Base-by-base conservation (phyloP, 2,888 invertebrate genomes). In the Apodemia mormo region DNA sequence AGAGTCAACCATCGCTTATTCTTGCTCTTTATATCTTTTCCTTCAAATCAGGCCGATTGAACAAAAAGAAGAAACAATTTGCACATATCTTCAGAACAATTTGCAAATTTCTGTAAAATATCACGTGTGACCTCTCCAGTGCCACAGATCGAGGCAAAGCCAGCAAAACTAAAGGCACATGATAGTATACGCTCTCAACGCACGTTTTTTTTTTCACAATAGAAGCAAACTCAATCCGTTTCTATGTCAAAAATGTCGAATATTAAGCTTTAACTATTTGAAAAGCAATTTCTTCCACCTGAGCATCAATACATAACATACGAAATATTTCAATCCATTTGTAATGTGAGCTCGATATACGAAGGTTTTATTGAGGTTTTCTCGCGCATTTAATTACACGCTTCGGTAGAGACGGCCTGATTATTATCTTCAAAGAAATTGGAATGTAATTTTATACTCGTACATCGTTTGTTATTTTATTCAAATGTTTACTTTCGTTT, bases 341-440 rank as follows among this genome's bases (percentile, higher is more conserved):
- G 12, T 58, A 58, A 58, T 58, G 58, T 58, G 30, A 65, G 65
- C 70, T 68, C 65, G 56, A 68, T 67, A 49, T 65, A 68, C 37
- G 52, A 22, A 40, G 65, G 52, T 68, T 68, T 56, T 70, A 52
- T 52, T 65, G 65, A 64, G 65, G 65, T 66, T 54, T 65, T 54
- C 65, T 68, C 68, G 68, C 65, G 71, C 68, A 71, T 70, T 70
- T 74, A 74, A 74, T 74, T 71, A 72, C 68, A 71, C 74, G 74
- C 71, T 64, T 74, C 70, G 69, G 65, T 67, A 70, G 70, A 58
- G 68, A 68, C 72, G 66, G 71, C 71, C 65, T 66, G 67, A 70
- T 22, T 71, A 74, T 72, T 71, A 71, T 66, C 67, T 65, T 30
- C 58, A 29, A 58, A 58, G 58, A 12, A 58, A 29, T 30, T 29